Base-by-base conservation (phyloP, 2,888 invertebrate species). In the Cylloceria caligata region DNA sequence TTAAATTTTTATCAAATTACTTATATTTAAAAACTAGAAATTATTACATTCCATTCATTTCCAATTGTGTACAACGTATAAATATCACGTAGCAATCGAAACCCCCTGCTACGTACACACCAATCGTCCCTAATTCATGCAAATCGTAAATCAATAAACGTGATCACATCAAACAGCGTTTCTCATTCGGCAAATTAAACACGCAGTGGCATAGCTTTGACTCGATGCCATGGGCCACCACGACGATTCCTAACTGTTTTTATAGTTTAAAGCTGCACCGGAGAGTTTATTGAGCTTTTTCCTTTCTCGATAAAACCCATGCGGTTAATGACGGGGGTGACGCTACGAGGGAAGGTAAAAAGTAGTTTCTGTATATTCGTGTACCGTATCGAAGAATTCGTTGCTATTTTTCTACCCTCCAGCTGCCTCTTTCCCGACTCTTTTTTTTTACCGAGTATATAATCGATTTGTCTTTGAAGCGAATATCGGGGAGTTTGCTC, bases 121-220 rank as follows among this genome's bases (percentile, higher is more conserved):
- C 80, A 76, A 67, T 72, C 80, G 60, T 27, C 34, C 60, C 72
- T 76, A 76, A 81, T 81, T 81, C 67, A 81, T 76, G 76, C 76
- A 81, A 81, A 81, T 81, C 72, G 76, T 76, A 76, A 81, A 81
- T 76, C 81, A 76, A 72, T 81, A 76, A 72, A 72, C 39, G 19
- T 36, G 55, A 80, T 81, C 55, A 65, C 71, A 49, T 76, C 76
- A 72, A 76, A 76, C 71, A 72, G 67, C 68, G 67, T 60, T 67
- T 67, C 76, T 68, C 80, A 67, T 76, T 72, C 52, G 71, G 47
- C 36, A 72, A 81, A 81, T 72, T 76, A 76, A 81, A 81, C 67
- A 81, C 78, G 0, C 13, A 47, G 69, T 11, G 65, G 39, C 24
- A 34, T 60, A 30, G 57, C 64, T 55, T 69, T 47, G 74, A 57